Evolutionary conservation across 92 coral and sea anemone species (phyloP).

Genomic region (Zoanthus sansibaricus): DNA sequence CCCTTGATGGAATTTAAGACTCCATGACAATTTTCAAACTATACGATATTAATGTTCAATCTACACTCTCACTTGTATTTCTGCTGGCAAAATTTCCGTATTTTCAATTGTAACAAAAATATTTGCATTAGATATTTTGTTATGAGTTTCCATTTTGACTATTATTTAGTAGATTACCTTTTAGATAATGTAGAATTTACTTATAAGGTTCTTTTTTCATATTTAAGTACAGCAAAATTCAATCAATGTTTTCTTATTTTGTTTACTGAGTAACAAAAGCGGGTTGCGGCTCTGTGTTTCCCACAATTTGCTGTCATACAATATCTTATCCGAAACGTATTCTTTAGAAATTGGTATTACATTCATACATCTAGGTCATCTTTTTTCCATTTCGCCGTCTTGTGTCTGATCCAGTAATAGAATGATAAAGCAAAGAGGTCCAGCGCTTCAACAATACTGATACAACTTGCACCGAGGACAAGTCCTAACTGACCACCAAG

Average conservation of each 20-base stretch:
- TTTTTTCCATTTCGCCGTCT: not conserved
- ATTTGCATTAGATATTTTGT: constrained; percentile 16
- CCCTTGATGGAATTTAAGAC: too few relatives aligned
- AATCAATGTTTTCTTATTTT: not conserved
- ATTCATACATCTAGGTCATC: constrained; percentile 13
- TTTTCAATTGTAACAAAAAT: constrained; percentile 5
- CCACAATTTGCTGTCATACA: not conserved
- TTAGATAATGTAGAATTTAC: not conserved
- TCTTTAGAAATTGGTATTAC: not conserved
- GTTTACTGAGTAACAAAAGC: not conserved
- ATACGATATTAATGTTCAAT: too few relatives aligned
- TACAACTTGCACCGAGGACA: constrained; percentile 44
- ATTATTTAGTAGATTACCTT: constrained; percentile 8
- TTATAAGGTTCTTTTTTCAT: not conserved
- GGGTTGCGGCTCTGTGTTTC: not conserved
- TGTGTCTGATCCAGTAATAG: constrained; percentile 43
- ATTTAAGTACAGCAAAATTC: not conserved
- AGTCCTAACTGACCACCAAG: constrained; percentile 44
- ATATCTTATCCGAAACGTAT: not conserved
- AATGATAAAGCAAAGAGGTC: constrained; percentile 11
- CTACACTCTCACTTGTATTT: too few relatives aligned
- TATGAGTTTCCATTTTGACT: not conserved
- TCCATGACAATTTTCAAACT: too few relatives aligned
- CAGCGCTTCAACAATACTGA: constrained; percentile 24
- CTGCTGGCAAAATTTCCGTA: not conserved